Evolutionary conservation across 2,888 invertebrate species (phyloP).

Genomic region (Smittia aterrima): DNA sequence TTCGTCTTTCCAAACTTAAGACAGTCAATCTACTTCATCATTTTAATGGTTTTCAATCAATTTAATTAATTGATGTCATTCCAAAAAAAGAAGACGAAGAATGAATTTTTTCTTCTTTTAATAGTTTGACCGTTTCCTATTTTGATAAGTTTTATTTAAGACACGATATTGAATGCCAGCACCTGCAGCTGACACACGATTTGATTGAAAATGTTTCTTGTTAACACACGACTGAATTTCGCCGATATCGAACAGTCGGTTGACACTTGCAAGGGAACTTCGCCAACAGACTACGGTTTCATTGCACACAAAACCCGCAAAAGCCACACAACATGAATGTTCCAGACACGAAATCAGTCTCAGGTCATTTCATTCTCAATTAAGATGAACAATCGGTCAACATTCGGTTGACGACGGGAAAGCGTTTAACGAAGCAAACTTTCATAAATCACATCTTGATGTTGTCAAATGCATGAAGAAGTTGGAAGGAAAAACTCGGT

Average conservation of each 20-base stretch:
- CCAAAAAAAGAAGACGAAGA: not conserved
- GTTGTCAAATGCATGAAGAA: not conserved
- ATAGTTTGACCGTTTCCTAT: not conserved
- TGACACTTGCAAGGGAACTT: not conserved
- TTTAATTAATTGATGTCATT: slow-evolving; percentile 33
- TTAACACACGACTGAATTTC: slow-evolving; percentile 1
- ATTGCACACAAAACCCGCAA: not conserved
- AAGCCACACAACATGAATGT: slow-evolving; percentile 7
- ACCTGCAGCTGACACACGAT: not conserved
- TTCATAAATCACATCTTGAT: slow-evolving; percentile 25
- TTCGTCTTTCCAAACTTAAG: not conserved
- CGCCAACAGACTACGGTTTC: not conserved
- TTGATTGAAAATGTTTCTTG: not conserved
- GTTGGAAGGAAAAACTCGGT: not conserved
- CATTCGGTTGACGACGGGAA: not conserved
- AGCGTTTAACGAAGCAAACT: not conserved
- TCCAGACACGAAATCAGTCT: not conserved
- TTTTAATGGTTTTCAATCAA: slow-evolving; percentile 33
- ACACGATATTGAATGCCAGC: not conserved
- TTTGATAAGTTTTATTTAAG: slow-evolving; percentile 3
- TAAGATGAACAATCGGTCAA: not conserved
- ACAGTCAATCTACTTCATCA: slow-evolving; percentile 15
- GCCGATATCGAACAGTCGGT: not conserved
- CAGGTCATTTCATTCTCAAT: slow-evolving; percentile 8
- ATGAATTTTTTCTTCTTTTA: not conserved